Conservation (phyloP, 2,888 invertebrate genomes). For the Adelognathus sp. region DNA sequence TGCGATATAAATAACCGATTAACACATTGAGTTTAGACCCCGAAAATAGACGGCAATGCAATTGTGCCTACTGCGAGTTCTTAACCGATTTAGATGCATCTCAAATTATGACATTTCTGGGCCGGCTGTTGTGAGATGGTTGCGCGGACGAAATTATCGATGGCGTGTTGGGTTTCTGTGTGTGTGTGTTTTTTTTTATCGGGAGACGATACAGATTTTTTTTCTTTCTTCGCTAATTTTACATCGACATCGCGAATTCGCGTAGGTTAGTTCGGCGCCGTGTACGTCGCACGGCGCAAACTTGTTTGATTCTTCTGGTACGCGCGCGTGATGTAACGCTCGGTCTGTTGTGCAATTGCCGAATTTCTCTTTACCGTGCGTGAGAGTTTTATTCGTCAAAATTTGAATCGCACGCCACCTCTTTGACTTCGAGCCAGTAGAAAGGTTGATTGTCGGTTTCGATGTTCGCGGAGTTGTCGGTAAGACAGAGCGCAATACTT, state of each 20-base stretch:
- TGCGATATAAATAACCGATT: conserved; percentile 78
- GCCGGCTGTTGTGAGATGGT: neutral
- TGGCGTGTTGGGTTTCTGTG: too few relatives aligned
- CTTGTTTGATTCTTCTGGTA: conserved; percentile 56
- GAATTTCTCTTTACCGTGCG: neutral
- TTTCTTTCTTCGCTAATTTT: neutral
- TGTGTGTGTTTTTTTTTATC: neutral
- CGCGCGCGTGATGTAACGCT: conserved; percentile 62
- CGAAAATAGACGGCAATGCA: conserved; percentile 75
- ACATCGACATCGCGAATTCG: conserved; percentile 25
- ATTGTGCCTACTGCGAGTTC: conserved; percentile 43
- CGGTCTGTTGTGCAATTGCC: conserved; percentile 1
- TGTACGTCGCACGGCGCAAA: conserved; percentile 45
- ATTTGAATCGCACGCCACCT: conserved; percentile 1
- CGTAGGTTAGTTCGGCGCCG: conserved; percentile 55
- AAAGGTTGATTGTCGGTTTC: neutral
- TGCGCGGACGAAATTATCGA: conserved; percentile 11
- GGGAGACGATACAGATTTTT: neutral
- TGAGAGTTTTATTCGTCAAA: neutral
- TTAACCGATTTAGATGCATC: conserved; percentile 57
- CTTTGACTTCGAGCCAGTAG: neutral
- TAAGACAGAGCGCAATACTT: neutral
- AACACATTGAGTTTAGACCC: conserved; percentile 74
- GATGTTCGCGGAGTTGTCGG: neutral
- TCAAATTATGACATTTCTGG: conserved; percentile 21